Evolutionary conservation across 2,797 vertebrate species (phyloP).

Genomic region (Poeciliopsis paucimaculata): DNA sequence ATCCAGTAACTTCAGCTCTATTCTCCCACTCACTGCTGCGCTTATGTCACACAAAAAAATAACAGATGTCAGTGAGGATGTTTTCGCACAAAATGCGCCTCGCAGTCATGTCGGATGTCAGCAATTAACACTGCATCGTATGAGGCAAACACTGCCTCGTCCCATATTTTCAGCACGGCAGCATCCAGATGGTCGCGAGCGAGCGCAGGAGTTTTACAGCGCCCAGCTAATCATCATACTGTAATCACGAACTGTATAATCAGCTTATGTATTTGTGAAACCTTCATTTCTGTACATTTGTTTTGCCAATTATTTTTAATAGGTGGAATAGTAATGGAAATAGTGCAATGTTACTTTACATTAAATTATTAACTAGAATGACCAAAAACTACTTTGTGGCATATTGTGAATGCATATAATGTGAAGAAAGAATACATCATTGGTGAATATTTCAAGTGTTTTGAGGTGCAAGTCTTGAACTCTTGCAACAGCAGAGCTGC

Average conservation of each 20-base stretch:
- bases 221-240: conserved; percentile 20
- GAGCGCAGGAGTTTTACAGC: conserved; percentile 18
- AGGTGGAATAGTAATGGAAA: neutral
- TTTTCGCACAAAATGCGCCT: conserved; percentile 5
- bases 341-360: neutral
- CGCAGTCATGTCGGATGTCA: conserved; percentile 1
- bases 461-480: neutral
- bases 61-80: conserved; percentile 8
- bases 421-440: neutral
- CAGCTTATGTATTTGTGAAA: conserved; percentile 12
- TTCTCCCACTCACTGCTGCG: neutral
- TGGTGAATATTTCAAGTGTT: neutral
- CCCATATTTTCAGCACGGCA: conserved; percentile 32
- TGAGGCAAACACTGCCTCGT: conserved; percentile 38
- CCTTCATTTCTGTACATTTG: neutral
- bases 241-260: conserved; percentile 17
- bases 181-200: conserved; percentile 40
- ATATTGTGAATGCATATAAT: neutral
- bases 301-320: neutral
- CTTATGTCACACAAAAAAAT: neutral
- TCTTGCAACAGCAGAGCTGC: neutral
- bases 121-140: conserved; percentile 26
- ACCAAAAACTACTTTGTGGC: neutral
- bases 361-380: neutral
- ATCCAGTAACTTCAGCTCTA: neutral